Percentiles rank a stretch among this genome's conserved stretches.
These are phyloP conservation scores for Leuciscus idus DNA, from an alignment of 2,113 vertebrate species.

Conservation along the genomic window DNA sequence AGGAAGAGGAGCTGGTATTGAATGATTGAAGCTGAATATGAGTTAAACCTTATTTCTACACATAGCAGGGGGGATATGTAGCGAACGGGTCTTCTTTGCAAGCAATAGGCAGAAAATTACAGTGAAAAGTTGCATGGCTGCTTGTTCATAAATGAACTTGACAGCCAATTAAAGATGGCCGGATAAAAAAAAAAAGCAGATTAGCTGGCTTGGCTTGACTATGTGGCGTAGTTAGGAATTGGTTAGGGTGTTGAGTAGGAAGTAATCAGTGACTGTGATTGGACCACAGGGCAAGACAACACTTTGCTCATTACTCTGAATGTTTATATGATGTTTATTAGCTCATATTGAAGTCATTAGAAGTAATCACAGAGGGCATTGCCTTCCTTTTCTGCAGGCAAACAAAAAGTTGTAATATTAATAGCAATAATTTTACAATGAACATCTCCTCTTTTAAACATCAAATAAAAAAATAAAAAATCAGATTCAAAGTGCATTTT, in stretches of 20 bases:
- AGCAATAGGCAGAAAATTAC: background rate
- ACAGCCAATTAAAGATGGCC: background rate
- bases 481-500: background rate
- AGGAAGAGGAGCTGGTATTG: background rate
- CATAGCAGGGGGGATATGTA: slow-evolving; percentile 1
- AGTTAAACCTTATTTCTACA: slow-evolving; percentile 8
- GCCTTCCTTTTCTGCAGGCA: background rate
- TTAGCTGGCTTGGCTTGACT: slow-evolving; percentile 20
- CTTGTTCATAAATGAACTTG: slow-evolving; percentile 11
- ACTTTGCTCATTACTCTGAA: slow-evolving; percentile 7
- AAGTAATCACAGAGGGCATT: background rate
- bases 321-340: slow-evolving; percentile 25
- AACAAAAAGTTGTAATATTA: background rate
- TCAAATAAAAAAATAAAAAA: background rate
- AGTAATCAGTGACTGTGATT: slow-evolving; percentile 2
- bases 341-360: slow-evolving; percentile 18
- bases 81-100: background rate
- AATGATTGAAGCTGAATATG: slow-evolving; percentile 9
- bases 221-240: slow-evolving; percentile 1
- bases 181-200: slow-evolving; percentile 12
- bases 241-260: slow-evolving; percentile 13
- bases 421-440: slow-evolving; percentile 1
- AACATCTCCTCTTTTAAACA: background rate
- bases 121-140: background rate
- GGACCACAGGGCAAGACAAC: slow-evolving; percentile 15